phyloP scores from a whole-genome alignment of 2,113 vertebrate species.

The Nyctibius bracteatus region DNA sequence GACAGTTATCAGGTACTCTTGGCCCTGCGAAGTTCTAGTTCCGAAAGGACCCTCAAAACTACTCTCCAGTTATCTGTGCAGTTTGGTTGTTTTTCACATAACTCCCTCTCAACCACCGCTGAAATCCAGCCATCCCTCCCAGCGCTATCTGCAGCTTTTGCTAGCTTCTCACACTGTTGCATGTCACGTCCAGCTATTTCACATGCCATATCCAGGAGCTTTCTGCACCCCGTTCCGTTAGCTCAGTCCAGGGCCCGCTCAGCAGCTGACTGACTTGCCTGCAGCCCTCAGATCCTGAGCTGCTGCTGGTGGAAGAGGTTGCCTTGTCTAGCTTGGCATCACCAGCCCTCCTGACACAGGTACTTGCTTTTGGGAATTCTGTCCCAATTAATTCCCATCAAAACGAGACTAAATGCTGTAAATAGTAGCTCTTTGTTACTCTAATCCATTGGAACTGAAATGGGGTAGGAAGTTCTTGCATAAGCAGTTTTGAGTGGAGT shows the following conservation, averaged over 20 bases:
- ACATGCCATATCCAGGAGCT: too few species aligned
- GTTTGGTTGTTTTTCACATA: not conserved
- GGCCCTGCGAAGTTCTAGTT: not conserved
- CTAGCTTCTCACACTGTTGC: not conserved
- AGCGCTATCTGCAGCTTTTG: not conserved
- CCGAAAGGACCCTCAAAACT: not conserved
- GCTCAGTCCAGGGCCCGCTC: not conserved
- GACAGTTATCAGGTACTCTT: rapidly evolving
- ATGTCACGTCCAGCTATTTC: not conserved
- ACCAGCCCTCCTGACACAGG: not conserved
- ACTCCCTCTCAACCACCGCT: not conserved
- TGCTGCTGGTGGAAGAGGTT: not conserved
- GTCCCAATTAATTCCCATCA: not conserved
- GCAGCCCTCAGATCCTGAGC: not conserved
- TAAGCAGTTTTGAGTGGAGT: not conserved
- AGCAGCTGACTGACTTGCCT: not conserved
- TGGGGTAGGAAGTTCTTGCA: not conserved
- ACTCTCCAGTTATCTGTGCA: not conserved
- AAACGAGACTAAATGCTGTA: not conserved
- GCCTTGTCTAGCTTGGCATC: not conserved
- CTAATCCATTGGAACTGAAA: not conserved
- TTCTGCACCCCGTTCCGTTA: too few species aligned
- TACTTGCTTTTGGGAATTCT: not conserved
- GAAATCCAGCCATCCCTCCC: not conserved
- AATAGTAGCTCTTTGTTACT: not conserved